phyloP scores from a whole-genome alignment of 2,797 vertebrate genomes.

The Coregonus suidteri region DNA sequence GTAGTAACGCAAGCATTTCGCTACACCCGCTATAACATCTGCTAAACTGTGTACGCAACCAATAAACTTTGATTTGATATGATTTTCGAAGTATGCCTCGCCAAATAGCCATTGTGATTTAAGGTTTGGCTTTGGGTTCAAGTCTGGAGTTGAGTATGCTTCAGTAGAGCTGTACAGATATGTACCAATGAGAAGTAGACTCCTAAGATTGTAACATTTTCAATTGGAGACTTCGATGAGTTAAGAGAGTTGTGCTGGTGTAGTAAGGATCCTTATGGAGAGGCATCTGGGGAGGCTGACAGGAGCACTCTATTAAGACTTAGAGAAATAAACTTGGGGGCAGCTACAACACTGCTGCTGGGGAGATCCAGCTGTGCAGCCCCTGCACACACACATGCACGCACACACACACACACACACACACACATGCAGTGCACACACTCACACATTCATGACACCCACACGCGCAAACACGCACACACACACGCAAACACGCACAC shows the following conservation, averaged over 20 bases:
- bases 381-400: not conserved
- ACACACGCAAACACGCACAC: conserved; percentile 35
- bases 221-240: not conserved
- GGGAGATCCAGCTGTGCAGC: conserved; percentile 76
- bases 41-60: no score
- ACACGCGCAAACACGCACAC: not conserved
- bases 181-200: not conserved
- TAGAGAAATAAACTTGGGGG: conserved; percentile 74
- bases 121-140: not conserved
- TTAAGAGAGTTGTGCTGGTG: not conserved
- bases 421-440: not conserved
- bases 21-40: no score
- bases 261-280: conserved; percentile 6
- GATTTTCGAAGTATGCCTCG: no score
- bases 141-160: not conserved
- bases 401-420: no score
- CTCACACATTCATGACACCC: no score
- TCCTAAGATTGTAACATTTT: not conserved
- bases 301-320: conserved; percentile 75
- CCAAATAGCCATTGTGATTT: no score
- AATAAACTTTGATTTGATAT: no score
- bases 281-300: conserved; percentile 76
- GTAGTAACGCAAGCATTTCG: no score
- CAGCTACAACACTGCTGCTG: conserved; percentile 64
- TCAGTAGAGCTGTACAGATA: no score